These are phyloP conservation scores for Drosophila neoperkinsi DNA, from an alignment of 2,888 invertebrate genomes.

Conservation along the genomic window DNA sequence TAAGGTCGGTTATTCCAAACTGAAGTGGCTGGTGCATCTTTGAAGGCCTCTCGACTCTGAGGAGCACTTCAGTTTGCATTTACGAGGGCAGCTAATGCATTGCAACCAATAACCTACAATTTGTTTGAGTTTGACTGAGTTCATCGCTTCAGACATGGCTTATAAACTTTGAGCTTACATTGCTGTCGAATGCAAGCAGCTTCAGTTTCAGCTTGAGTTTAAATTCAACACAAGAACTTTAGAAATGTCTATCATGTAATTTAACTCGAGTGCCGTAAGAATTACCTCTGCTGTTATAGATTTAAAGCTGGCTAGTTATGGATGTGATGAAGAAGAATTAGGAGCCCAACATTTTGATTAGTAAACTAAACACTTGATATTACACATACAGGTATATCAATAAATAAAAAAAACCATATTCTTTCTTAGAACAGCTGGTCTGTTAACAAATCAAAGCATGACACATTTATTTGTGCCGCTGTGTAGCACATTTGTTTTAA, in stretches of 20 bases:
- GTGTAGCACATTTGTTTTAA: conserved; percentile 3
- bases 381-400: background rate
- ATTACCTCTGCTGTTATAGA: background rate
- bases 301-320: background rate
- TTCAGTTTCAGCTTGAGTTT: background rate
- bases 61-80: conserved; percentile 9
- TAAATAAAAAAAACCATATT: background rate
- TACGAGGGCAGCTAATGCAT: conserved; percentile 16
- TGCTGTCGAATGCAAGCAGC: background rate
- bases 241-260: background rate
- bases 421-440: background rate
- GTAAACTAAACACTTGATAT: background rate
- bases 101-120: background rate
- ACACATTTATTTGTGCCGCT: conserved; percentile 2
- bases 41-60: conserved; percentile 26
- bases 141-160: background rate
- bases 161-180: background rate
- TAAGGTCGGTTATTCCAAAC: conserved; percentile 2
- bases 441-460: background rate
- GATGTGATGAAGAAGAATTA: background rate
- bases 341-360: background rate
- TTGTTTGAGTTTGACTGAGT: conserved; percentile 3
- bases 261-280: background rate
- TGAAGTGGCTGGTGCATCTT: conserved; percentile 28
- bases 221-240: background rate